Percentiles rank a stretch among this genome's conserved stretches.
Conservation (phyloP, 2,888 invertebrate species). For the Eupithecia exiguata region DNA sequence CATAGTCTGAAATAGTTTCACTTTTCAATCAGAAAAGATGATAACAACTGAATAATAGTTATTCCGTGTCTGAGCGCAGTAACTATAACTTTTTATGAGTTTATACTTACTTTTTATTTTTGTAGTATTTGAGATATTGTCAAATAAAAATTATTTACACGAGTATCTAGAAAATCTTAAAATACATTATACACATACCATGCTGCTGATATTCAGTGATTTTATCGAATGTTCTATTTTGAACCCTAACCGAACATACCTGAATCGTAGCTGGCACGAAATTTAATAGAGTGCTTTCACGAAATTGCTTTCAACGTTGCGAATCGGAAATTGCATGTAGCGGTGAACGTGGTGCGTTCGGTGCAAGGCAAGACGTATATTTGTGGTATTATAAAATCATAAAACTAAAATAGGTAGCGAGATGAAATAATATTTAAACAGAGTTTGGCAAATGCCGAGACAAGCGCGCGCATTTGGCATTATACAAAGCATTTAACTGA, state of each 20-base stretch:
- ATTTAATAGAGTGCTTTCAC: conserved; percentile 54
- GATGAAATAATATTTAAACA: not conserved
- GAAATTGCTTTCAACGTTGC: conserved; percentile 51
- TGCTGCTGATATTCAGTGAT: conserved; percentile 10
- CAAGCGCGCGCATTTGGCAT: conserved; percentile 3
- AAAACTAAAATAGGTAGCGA: not conserved
- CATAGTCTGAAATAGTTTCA: conserved; percentile 5
- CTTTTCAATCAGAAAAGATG: conserved; percentile 5
- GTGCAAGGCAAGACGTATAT: conserved; percentile 17
- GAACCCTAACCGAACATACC: conserved; percentile 18
- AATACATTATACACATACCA: not conserved
- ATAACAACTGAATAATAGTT: not conserved
- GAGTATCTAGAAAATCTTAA: not conserved
- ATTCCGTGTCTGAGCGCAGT: not conserved
- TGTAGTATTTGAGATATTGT: conserved; percentile 9
- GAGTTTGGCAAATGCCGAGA: conserved; percentile 4
- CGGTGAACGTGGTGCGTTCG: conserved; percentile 34
- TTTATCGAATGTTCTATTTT: conserved; percentile 28
- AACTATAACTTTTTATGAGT: not conserved
- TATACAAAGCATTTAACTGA: conserved; percentile 16
- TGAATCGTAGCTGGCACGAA: conserved; percentile 40
- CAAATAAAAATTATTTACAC: conserved; percentile 12
- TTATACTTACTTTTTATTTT: not conserved
- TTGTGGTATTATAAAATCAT: conserved; percentile 17
- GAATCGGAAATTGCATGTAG: conserved; percentile 54